phyloP scores from a whole-genome alignment of 2,797 vertebrate genomes.

The Acipenser oxyrinchus region DNA sequence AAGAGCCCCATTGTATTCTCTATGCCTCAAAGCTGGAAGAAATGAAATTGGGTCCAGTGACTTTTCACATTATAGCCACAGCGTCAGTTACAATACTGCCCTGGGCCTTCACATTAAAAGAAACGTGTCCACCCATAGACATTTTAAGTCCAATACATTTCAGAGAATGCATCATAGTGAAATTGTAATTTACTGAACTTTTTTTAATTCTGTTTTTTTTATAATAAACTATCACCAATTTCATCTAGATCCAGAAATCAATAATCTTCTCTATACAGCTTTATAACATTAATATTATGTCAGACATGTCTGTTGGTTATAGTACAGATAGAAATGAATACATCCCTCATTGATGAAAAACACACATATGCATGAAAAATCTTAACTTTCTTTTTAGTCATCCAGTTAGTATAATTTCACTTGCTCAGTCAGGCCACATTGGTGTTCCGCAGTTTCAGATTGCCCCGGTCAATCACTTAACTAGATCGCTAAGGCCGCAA shows the following conservation, averaged over 20 bases:
- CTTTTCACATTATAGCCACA: constrained; percentile 56
- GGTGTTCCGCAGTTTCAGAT: constrained; percentile 11
- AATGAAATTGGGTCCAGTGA: constrained; percentile 66
- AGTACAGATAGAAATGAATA: too few species aligned
- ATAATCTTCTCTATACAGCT: too few species aligned
- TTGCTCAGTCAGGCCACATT: constrained; percentile 6
- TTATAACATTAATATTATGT: too few species aligned
- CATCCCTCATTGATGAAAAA: background rate
- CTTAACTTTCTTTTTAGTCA: constrained; percentile 5
- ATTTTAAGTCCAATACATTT: background rate
- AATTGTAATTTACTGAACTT: too few species aligned
- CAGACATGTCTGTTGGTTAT: too few species aligned
- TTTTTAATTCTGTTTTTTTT: too few species aligned
- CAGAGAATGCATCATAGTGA: too few species aligned
- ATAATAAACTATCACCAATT: too few species aligned
- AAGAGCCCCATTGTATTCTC: constrained; percentile 59
- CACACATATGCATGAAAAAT: background rate
- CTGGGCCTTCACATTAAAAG: constrained; percentile 18
- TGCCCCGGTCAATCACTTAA: constrained; percentile 29
- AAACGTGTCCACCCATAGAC: background rate
- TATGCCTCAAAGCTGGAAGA: constrained; percentile 56
- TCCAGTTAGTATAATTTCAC: constrained; percentile 13
- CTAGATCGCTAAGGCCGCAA: constrained; percentile 27
- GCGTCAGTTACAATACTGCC: constrained; percentile 51
- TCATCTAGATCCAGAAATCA: too few species aligned